These are phyloP conservation scores for Pseudococcus longispinus DNA, from an alignment of 2,888 invertebrate species.

Conservation along the genomic window DNA sequence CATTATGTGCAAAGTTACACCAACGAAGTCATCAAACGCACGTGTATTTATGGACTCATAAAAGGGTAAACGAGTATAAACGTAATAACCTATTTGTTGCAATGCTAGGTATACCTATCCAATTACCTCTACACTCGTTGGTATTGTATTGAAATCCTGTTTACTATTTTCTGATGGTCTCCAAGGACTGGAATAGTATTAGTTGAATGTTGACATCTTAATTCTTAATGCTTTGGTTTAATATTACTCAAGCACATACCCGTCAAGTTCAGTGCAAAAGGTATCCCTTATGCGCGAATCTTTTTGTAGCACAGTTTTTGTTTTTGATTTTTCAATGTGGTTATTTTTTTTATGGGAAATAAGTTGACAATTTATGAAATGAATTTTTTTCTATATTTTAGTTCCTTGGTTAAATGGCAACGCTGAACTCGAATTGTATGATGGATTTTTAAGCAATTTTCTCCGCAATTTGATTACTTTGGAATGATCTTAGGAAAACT, in stretches of 20 bases:
- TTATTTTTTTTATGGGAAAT: background rate
- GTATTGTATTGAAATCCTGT: background rate
- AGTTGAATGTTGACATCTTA: conserved; percentile 6
- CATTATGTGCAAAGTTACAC: background rate
- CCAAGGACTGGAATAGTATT: background rate
- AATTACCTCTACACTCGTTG: background rate
- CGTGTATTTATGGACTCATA: background rate
- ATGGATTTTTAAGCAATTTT: no score
- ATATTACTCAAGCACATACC: background rate
- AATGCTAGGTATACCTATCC: background rate
- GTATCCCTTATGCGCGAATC: background rate
- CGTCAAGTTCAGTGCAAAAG: background rate
- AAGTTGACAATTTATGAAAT: no score
- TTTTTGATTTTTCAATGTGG: background rate
- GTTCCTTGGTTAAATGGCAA: no score
- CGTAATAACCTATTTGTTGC: background rate
- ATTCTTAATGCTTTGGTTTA: background rate
- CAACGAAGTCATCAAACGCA: background rate
- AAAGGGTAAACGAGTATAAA: background rate
- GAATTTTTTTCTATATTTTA: no score
- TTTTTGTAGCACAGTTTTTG: background rate
- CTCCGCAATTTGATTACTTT: background rate
- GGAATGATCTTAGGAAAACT: background rate
- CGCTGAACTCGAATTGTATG: no score
- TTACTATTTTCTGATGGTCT: background rate